Base-by-base conservation (phyloP, 2,888 invertebrate genomes). In the Tinea semifulvella region DNA sequence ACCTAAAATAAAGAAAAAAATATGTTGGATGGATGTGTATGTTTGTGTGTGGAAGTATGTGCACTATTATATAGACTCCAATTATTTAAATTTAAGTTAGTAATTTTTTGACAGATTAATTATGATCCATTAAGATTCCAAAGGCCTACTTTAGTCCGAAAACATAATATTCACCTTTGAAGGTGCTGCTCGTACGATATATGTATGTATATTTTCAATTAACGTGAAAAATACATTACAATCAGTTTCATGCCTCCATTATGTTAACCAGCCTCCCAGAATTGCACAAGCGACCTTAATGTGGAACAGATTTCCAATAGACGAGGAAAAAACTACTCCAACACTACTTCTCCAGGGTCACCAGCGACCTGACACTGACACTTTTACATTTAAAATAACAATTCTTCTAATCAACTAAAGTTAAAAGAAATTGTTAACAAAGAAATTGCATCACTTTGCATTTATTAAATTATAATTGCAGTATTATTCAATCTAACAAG, bases 271-370 rank as follows among this genome's bases (percentile, higher is more conserved):
- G 3, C 6, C 31, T 31, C 11, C 31, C 7, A 18, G 36, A 7
- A 61, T 66, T 65, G 62, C 61, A 58, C 55, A 61, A 54, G 54
- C 55, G 65, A 58, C 66, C 65, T 64, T 57, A 56, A 47, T 36
- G n/a, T 48, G 53, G 51, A 53, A 47, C 50, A 53, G 63, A 60
- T 66, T 68, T 66, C 58, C 56, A 66, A 65, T 65, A 52, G 57
- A 57, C 53, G 55, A 18, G 65, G 62, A 65, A 65, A 66, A 66
- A 68, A 62, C 60, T 38, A 19, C 13, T 8, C 14, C 2, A n/a
- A 3, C 2, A 40, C 13, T 31, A 7, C 7, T 3, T 20, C 5
- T 17, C 3, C 22, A 11, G 11, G 11, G 25, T 46, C 49, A 49
- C 17, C 7, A 42, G 54, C 65, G 62, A 46, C n/a, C n/a, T 67